Percentiles rank a stretch among this genome's conserved stretches.
phyloP scores from a whole-genome alignment of 2,888 invertebrate genomes.

The Balanococcus diminutus region DNA sequence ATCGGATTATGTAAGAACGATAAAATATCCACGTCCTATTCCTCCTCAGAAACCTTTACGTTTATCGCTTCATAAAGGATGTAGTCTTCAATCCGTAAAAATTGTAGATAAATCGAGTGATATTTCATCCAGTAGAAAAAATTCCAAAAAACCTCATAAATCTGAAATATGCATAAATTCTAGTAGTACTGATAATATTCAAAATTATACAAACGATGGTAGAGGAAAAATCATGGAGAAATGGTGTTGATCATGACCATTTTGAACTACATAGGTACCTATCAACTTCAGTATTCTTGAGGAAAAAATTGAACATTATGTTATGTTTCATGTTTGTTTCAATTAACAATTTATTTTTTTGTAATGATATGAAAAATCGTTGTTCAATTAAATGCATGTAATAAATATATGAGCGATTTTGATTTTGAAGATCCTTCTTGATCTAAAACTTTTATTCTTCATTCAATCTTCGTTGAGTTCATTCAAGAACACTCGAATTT shows the following conservation, averaged over 20 bases:
- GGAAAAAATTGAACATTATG: too few relatives aligned
- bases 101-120: slow-evolving; percentile 48
- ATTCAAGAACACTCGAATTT: too few relatives aligned
- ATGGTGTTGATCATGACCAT: slow-evolving; percentile 48
- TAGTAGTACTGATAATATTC: background rate
- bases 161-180: background rate
- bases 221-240: background rate
- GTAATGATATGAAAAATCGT: too few relatives aligned
- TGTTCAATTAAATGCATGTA: too few relatives aligned
- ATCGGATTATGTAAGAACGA: slow-evolving; percentile 29
- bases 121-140: background rate
- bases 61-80: slow-evolving; percentile 71
- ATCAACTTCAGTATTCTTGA: too few relatives aligned
- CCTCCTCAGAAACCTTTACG: slow-evolving; percentile 86
- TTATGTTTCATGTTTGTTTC: too few relatives aligned
- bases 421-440: too few relatives aligned
- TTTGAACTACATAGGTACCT: too few relatives aligned
- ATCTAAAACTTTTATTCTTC: too few relatives aligned
- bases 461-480: too few relatives aligned
- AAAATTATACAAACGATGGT: background rate
- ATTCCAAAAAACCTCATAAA: slow-evolving; percentile 19
- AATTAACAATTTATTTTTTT: too few relatives aligned
- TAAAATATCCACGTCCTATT: slow-evolving; percentile 64
- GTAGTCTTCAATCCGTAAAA: slow-evolving; percentile 49
- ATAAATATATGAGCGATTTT: too few relatives aligned